Evolutionary conservation across 2,113 vertebrate genomes (phyloP).

Genomic region (Archilochus colubris): DNA sequence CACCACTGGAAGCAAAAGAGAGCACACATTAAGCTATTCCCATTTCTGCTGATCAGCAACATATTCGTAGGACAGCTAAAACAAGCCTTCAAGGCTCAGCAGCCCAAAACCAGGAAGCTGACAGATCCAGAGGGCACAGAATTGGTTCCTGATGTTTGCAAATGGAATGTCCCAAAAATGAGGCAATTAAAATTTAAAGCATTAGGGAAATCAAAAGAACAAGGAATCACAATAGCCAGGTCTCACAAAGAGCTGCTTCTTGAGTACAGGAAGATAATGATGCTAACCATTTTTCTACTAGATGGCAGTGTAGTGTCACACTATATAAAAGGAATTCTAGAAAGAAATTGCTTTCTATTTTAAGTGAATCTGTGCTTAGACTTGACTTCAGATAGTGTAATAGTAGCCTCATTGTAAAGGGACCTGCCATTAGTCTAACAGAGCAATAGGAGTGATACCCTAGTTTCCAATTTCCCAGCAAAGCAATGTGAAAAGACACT

Average conservation of each 20-base stretch:
- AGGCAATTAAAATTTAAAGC: slow-evolving; percentile 12
- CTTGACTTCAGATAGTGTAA: slow-evolving; percentile 34
- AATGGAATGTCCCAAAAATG: neutral
- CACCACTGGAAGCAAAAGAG: neutral
- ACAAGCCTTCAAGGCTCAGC: neutral
- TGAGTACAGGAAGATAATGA: slow-evolving; percentile 23
- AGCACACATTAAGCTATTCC: neutral
- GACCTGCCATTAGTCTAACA: neutral
- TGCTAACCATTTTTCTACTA: slow-evolving; percentile 67
- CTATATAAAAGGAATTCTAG: slow-evolving; percentile 45
- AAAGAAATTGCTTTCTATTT: slow-evolving; percentile 48
- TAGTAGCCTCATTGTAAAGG: neutral
- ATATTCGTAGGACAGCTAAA: neutral
- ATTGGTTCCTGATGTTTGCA: neutral
- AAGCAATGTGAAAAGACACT: neutral
- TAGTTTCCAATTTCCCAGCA: neutral
- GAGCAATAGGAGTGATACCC: neutral
- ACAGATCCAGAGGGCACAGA: neutral
- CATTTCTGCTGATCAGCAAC: slow-evolving; percentile 12
- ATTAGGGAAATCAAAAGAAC: slow-evolving; percentile 26
- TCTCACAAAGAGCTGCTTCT: slow-evolving; percentile 43
- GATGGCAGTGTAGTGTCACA: slow-evolving; percentile 73
- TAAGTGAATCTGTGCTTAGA: slow-evolving; percentile 46
- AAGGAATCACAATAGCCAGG: slow-evolving; percentile 29
- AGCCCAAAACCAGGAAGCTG: neutral